Evolutionary conservation across 2,113 vertebrate genomes (phyloP).

Genomic region (Eublepharis macularius): DNA sequence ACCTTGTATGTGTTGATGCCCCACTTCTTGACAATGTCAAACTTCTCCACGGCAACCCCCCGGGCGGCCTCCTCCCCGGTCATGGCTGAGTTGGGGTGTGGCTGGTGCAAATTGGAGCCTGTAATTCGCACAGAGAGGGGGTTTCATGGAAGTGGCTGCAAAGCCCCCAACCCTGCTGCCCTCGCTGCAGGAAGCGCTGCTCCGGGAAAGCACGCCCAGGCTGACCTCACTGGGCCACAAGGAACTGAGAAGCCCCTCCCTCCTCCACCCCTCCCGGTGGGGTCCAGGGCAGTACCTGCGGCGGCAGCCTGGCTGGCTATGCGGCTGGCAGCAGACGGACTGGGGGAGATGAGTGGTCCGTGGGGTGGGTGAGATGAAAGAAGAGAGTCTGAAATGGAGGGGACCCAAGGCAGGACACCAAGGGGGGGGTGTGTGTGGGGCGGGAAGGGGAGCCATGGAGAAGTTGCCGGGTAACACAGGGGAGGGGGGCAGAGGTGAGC

Average conservation of each 20-base stretch:
- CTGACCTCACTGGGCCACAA: background rate
- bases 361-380: conserved; percentile 71
- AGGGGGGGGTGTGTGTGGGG: background rate
- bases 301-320: conserved; percentile 73
- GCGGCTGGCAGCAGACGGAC: conserved; percentile 73
- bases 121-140: conserved; percentile 24
- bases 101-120: conserved; percentile 88
- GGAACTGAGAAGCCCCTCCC: background rate
- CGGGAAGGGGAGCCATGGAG: rapidly evolving
- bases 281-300: background rate
- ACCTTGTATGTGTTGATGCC: conserved; percentile 98
- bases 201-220: background rate
- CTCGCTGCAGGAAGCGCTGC: background rate
- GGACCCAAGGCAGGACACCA: background rate
- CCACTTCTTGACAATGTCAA: conserved; percentile 95
- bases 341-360: conserved; percentile 70
- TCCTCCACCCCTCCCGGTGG: background rate
- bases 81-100: conserved; percentile 70
- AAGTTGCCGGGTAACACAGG: conserved; percentile 5
- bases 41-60: conserved; percentile 93
- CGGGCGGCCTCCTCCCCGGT: conserved; percentile 83
- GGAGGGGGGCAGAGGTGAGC: background rate
- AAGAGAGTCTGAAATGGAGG: conserved; percentile 77
- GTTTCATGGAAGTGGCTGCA: background rate
- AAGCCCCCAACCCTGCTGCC: background rate